These are phyloP conservation scores for Gallinago undulata DNA, from an alignment of 2,113 vertebrate genomes.

Conservation along the genomic window DNA sequence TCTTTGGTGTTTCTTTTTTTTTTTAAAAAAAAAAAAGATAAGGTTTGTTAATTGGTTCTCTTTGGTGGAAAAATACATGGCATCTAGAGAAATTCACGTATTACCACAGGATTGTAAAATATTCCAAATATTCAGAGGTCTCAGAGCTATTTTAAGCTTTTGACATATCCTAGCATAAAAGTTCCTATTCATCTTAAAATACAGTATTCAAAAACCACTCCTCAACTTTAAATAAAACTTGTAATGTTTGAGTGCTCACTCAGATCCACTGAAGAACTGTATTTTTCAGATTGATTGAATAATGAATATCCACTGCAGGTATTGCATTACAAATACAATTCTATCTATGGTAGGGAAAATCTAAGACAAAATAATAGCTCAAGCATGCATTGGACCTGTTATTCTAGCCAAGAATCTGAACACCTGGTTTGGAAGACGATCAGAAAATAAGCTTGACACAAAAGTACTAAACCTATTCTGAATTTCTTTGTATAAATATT, in stretches of 20 bases:
- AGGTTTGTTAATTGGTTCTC: conserved; percentile 11
- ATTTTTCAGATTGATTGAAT: background rate
- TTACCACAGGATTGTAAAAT: background rate
- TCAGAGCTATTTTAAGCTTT: conserved; percentile 24
- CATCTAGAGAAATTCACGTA: background rate
- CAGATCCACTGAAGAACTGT: background rate
- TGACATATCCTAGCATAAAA: background rate
- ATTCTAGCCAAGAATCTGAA: background rate
- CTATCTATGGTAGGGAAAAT: background rate
- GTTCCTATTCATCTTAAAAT: background rate
- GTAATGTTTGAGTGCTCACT: background rate
- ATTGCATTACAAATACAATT: background rate
- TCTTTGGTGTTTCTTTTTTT: background rate
- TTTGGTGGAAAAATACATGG: background rate
- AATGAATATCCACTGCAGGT: background rate
- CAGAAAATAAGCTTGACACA: background rate
- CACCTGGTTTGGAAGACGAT: background rate
- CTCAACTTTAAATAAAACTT: background rate
- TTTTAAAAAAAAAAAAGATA: background rate
- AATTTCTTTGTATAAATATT: background rate
- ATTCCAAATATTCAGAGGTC: background rate
- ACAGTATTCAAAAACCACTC: background rate
- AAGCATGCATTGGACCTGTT: background rate
- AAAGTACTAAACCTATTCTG: background rate
- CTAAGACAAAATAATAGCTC: background rate